Conservation (phyloP, 1,140 invertebrate species). For the Cataglyphis hispanica region DNA sequence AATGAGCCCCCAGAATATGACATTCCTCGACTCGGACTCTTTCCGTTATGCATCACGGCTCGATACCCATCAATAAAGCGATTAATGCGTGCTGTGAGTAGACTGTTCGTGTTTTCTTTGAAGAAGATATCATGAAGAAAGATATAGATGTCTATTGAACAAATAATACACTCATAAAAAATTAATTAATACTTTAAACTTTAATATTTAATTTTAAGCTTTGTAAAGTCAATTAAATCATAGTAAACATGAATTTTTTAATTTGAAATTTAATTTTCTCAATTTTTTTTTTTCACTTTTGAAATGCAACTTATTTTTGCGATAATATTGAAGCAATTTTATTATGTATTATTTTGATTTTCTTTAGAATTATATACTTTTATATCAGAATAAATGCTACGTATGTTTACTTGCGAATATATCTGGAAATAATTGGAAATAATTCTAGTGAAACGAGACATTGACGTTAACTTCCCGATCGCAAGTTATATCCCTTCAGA, state of each 20-base stretch:
- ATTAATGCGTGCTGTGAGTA: slow-evolving; percentile 56
- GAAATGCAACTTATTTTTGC: neutral
- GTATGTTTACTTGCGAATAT: neutral
- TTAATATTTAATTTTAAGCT: no score
- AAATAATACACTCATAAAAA: neutral
- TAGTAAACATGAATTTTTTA: neutral
- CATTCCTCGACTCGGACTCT: slow-evolving; percentile 54
- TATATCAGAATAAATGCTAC: neutral
- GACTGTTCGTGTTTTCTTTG: neutral
- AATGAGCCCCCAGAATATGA: slow-evolving; percentile 68
- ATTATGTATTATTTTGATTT: neutral
- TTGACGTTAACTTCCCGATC: slow-evolving; percentile 47
- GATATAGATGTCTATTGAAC: neutral
- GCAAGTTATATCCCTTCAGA: slow-evolving; percentile 39
- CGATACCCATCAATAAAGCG: slow-evolving; percentile 74
- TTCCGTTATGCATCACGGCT: slow-evolving; percentile 52
- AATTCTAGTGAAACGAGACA: slow-evolving; percentile 42
- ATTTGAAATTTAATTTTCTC: neutral
- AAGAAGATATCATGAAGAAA: neutral
- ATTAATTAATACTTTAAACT: neutral
- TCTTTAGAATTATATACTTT: neutral
- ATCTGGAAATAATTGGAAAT: slow-evolving; percentile 5
- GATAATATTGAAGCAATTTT: neutral
- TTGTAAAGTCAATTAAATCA: neutral
- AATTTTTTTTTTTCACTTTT: neutral